A percentile compares a stretch with the other conserved stretches of the same genome.
Evolutionary conservation across 2,797 vertebrate genomes (phyloP).

Genomic region (Allobates femoralis): DNA sequence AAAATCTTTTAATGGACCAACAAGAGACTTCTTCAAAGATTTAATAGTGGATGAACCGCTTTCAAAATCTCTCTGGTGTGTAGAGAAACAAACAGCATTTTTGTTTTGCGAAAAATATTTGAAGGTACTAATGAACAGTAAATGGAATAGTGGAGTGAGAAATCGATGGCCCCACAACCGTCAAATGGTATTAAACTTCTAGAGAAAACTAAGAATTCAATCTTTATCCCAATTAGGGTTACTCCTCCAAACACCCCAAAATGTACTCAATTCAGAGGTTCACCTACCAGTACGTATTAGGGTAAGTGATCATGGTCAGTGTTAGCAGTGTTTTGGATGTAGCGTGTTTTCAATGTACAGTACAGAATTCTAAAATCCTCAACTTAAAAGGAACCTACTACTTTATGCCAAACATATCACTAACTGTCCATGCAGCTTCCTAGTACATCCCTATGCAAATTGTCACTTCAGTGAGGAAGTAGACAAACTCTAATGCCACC

Average conservation of each 20-base stretch:
- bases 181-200: background rate
- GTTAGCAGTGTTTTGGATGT: too few species aligned
- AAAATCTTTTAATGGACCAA: constrained; percentile 61
- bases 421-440: too few species aligned
- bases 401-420: too few species aligned
- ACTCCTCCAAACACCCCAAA: background rate
- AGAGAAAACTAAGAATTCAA: background rate
- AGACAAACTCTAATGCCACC: too few species aligned
- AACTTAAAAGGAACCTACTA: too few species aligned
- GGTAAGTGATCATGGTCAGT: too few species aligned
- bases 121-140: constrained; percentile 23
- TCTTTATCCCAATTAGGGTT: background rate
- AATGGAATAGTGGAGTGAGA: constrained; percentile 37
- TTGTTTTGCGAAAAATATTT: constrained; percentile 35
- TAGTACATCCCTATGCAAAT: too few species aligned
- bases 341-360: too few species aligned
- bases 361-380: too few species aligned
- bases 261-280: background rate
- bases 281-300: too few species aligned
- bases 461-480: too few species aligned
- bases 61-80: constrained; percentile 48
- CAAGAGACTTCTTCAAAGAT: constrained; percentile 61
- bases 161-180: background rate
- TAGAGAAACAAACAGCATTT: constrained; percentile 54
- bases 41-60: constrained; percentile 49